Conservation (phyloP, 2,888 invertebrate species). For the Dasypogon diadema region DNA sequence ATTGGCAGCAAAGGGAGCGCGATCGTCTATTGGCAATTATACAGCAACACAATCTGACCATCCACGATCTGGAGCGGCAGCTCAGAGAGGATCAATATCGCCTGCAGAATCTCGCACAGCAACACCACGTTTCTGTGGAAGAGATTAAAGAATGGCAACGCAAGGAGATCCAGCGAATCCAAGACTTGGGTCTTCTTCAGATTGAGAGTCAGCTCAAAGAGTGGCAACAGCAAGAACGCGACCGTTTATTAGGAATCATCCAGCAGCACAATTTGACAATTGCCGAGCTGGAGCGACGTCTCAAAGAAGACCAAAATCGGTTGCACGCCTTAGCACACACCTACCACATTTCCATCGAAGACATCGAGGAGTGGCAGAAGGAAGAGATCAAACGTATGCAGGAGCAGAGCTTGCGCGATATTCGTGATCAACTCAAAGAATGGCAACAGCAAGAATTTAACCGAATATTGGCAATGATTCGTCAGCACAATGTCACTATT, state of each 20-base stretch:
- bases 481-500: conserved; percentile 59
- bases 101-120: conserved; percentile 63
- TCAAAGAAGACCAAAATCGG: conserved; percentile 63
- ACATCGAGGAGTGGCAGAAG: conserved; percentile 66
- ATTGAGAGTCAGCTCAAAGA: conserved; percentile 63
- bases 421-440: conserved; percentile 61
- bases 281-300: conserved; percentile 63
- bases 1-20: conserved; percentile 64
- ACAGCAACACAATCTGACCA: conserved; percentile 62
- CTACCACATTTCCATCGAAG: conserved; percentile 63
- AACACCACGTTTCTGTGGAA: conserved; percentile 64
- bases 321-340: conserved; percentile 63
- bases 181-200: conserved; percentile 64
- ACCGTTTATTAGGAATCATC: conserved; percentile 62
- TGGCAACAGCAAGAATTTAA: conserved; percentile 64
- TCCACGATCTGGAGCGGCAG: conserved; percentile 60
- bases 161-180: conserved; percentile 63
- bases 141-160: conserved; percentile 66
- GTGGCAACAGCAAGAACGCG: conserved; percentile 65
- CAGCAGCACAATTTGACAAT: conserved; percentile 63
- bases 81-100: conserved; percentile 63
- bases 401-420: conserved; percentile 63
- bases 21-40: conserved; percentile 65
- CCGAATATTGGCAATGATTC: conserved; percentile 60
- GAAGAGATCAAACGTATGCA: conserved; percentile 62